These are phyloP conservation scores for Fundulus diaphanus DNA, from an alignment of 2,797 vertebrate genomes.

Conservation along the genomic window DNA sequence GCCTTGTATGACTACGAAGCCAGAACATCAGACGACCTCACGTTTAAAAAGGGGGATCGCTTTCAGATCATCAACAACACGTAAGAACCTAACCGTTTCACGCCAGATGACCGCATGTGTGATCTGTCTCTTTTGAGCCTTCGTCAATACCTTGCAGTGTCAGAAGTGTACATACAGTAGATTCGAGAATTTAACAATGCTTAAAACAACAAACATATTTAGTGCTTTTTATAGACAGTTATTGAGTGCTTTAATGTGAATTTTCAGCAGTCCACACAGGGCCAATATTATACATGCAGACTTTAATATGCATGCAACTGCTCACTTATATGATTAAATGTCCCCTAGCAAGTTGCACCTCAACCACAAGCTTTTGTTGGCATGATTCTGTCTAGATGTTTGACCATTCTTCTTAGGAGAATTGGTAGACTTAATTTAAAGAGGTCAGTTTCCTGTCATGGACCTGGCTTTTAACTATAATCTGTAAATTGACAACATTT, in stretches of 20 bases:
- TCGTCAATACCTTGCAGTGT: constrained; percentile 44
- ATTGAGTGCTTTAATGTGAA: constrained; percentile 11
- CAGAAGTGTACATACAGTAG: background rate
- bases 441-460: too few relatives aligned
- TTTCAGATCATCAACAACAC: constrained; percentile 99
- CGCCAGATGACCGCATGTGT: background rate
- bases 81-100: constrained; percentile 73
- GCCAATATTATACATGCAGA: background rate
- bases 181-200: background rate
- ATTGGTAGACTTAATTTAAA: too few relatives aligned
- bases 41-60: constrained; percentile 95
- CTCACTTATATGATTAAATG: too few relatives aligned
- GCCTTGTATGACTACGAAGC: constrained; percentile 99
- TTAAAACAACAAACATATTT: background rate
- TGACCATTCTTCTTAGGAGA: too few relatives aligned
- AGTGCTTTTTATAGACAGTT: background rate
- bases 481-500: too few relatives aligned
- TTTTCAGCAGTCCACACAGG: background rate
- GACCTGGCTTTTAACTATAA: too few relatives aligned
- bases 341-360: too few relatives aligned
- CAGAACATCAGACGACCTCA: constrained; percentile 94
- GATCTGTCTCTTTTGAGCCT: background rate
- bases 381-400: too few relatives aligned
- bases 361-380: too few relatives aligned
- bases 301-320: background rate